Evolutionary conservation across 2,888 invertebrate species (phyloP), one percentile per base, ranked within the genome.

Genomic region (Quadroppia sp.): DNA sequence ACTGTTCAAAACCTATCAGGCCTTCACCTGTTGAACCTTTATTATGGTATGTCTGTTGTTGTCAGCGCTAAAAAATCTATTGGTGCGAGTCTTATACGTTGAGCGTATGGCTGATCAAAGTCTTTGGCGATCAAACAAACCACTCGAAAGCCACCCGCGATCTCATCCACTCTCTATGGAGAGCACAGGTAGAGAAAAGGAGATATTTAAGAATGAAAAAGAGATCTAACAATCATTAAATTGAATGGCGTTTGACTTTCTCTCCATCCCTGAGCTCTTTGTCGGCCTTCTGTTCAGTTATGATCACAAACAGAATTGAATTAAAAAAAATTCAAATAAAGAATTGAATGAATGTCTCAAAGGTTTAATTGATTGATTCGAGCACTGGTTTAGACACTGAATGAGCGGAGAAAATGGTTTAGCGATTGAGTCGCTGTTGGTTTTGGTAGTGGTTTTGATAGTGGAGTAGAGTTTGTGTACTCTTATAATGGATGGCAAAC

Each of bases 201-300:
- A 15, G 15, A 15, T 11, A 23, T 56, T 56, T 56, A 23, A 56
- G 56, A 56, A 56, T 56, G 56, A 56, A 56, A 56, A 56, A 56
- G 56, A 56, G 56, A 56, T 56, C 56, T 56, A 56, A 56, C 56
- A 56, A 23, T 56, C 56, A 56, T 56, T 56, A 56, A 56, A 23
- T 56, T 56, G 56, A 56, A 28, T 56, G 56, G 56, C 56, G 56
- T 56, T 25, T 56, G 56, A 56, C 56, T 28, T 56, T 56, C 28
- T 56, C 56, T 56, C 4, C 2, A 45, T 45, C 13, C 15, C 15
- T 45, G 15, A 13, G 17, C 45, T 56, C 28, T 23, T 56, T 28
- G 56, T 23, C 28, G 28, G 23, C n/a, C 28, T 23, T 23, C 25
- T 56, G 25, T 23, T 2, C n/a, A 56, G 9, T 23, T 56, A 28